Evolutionary conservation across 2,888 invertebrate species (phyloP).

Genomic region (Diarsia dahlii): DNA sequence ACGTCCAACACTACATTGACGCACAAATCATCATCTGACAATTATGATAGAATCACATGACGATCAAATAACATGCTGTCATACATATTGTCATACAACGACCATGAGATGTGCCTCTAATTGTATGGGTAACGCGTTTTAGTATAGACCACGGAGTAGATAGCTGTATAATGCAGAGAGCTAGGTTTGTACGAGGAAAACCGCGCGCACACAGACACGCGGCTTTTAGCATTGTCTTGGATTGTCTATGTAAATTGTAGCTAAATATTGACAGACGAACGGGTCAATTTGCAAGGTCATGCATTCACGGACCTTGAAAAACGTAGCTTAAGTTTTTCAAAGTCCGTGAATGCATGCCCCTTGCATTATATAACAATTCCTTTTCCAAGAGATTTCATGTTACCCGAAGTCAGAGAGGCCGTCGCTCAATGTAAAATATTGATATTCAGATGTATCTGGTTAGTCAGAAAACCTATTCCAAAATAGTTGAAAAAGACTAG

Average conservation of each 20-base stretch:
- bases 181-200: neutral
- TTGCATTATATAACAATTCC: neutral
- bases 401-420: neutral
- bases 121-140: conserved; percentile 33
- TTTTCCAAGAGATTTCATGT: neutral
- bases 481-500: neutral
- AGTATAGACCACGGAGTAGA: conserved; percentile 1
- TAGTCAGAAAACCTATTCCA: neutral
- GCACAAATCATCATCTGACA: conserved; percentile 14
- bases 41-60: conserved; percentile 23
- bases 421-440: neutral
- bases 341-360: neutral
- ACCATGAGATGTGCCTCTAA: conserved; percentile 44
- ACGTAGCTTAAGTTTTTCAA: neutral
- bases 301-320: too few species aligned
- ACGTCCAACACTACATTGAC: neutral
- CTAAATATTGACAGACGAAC: neutral
- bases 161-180: neutral
- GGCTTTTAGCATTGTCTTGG: neutral
- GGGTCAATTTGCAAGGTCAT: neutral
- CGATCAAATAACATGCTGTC: conserved; percentile 36
- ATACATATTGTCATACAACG: conserved; percentile 33
- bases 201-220: neutral
- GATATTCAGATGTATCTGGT: neutral
- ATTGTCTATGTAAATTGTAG: neutral